phyloP scores from a whole-genome alignment of 2,797 vertebrate species.

The Cirrhinus molitorella region DNA sequence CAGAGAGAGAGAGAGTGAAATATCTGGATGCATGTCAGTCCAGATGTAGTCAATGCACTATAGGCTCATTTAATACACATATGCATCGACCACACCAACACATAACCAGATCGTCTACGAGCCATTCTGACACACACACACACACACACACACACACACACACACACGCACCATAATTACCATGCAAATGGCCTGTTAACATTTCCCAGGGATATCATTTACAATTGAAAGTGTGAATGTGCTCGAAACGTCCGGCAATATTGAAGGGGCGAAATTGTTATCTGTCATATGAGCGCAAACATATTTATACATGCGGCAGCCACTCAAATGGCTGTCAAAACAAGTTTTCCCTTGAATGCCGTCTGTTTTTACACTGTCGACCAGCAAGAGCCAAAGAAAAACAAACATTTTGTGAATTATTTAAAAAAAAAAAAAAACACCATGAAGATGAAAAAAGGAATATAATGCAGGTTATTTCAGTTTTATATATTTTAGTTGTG shows the following conservation, averaged over 20 bases:
- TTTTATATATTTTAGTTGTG: not conserved
- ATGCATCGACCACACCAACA: not conserved
- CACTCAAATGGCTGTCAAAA: slow-evolving; percentile 13
- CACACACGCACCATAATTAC: not conserved
- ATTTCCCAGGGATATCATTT: slow-evolving; percentile 27
- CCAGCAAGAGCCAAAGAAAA: not conserved
- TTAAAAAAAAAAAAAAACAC: not conserved
- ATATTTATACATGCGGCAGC: slow-evolving; percentile 8
- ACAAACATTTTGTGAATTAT: not conserved
- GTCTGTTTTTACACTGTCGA: not conserved
- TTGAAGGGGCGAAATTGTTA: not conserved
- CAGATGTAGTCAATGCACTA: not conserved
- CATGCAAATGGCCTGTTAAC: slow-evolving; percentile 11
- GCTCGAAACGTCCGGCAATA: slow-evolving; percentile 12
- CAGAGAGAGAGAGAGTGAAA: not conserved
- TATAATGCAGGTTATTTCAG: not conserved
- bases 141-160: slow-evolving; percentile 1
- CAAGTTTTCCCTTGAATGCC: not conserved
- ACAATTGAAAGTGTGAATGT: slow-evolving; percentile 9
- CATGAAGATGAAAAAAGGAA: not conserved
- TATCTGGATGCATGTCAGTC: not conserved
- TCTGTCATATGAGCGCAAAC: slow-evolving; percentile 15
- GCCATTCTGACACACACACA: not conserved
- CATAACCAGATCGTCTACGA: not conserved
- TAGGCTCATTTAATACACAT: not conserved